Conservation (phyloP, 2,888 invertebrate genomes). For the Drosophila heteroneura region DNA sequence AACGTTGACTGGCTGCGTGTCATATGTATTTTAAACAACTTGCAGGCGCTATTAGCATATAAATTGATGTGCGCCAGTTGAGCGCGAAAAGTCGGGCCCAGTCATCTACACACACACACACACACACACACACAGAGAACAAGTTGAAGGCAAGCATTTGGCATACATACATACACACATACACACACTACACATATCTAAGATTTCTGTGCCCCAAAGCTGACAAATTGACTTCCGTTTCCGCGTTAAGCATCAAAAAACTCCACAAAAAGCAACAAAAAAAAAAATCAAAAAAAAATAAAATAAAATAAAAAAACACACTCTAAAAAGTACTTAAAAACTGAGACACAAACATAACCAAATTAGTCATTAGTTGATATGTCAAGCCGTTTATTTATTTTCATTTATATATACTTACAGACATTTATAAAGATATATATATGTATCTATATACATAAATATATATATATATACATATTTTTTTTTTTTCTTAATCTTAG, state of each 20-base stretch:
- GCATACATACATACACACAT: slow-evolving; percentile 29
- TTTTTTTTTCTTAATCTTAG: slow-evolving; percentile 51
- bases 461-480: slow-evolving; percentile 13
- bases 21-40: slow-evolving; percentile 75
- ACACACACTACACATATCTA: slow-evolving; percentile 25
- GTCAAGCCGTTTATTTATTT: slow-evolving; percentile 67
- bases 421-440: slow-evolving; percentile 23
- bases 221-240: slow-evolving; percentile 79
- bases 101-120: slow-evolving; percentile 19
- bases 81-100: slow-evolving; percentile 51
- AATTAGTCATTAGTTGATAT: slow-evolving; percentile 80
- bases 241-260: slow-evolving; percentile 54
- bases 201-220: slow-evolving; percentile 54
- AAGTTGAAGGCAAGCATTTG: slow-evolving; percentile 48
- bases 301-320: slow-evolving; percentile 20
- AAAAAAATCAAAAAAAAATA: slow-evolving; percentile 27
- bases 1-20: slow-evolving; percentile 27
- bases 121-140: not conserved
- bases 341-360: slow-evolving; percentile 72
- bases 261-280: slow-evolving; percentile 14
- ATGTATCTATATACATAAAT: slow-evolving; percentile 4
- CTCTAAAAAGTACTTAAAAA: slow-evolving; percentile 63
- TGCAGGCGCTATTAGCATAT: slow-evolving; percentile 74
- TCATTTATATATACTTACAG: slow-evolving; percentile 28
- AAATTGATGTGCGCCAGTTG: slow-evolving; percentile 67